These are phyloP conservation scores for Megaustenia siamemsis DNA, from an alignment of 2,888 invertebrate genomes.

Conservation along the genomic window DNA sequence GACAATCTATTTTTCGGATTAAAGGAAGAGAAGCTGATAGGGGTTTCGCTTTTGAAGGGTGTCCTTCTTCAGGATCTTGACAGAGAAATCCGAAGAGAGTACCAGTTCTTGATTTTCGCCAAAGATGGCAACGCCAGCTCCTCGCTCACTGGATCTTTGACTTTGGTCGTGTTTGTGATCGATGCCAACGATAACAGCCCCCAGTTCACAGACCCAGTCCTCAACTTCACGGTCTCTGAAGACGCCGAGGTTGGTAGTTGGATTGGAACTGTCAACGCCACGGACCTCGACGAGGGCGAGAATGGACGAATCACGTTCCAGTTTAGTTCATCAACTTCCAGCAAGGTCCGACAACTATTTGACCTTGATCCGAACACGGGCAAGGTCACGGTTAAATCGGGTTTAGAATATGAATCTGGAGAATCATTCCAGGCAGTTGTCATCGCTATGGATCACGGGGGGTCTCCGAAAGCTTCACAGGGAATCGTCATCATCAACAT, in stretches of 20 bases:
- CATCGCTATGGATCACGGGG: conserved; percentile 59
- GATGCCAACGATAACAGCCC: conserved; percentile 62
- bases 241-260: conserved; percentile 46
- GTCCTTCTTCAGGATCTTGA: conserved; percentile 52
- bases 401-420: conserved; percentile 56
- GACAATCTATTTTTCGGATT: conserved; percentile 55
- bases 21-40: conserved; percentile 56
- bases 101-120: conserved; percentile 57
- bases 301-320: conserved; percentile 83
- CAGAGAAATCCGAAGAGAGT: conserved; percentile 54
- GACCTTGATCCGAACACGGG: conserved; percentile 59
- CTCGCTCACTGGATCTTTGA: conserved; percentile 53
- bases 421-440: conserved; percentile 56
- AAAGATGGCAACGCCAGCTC: conserved; percentile 53
- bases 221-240: conserved; percentile 57
- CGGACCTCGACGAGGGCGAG: conserved; percentile 89
- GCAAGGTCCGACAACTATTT: conserved; percentile 54
- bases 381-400: conserved; percentile 55
- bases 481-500: conserved; percentile 80
- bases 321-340: conserved; percentile 61
- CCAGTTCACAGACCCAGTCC: conserved; percentile 52
- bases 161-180: conserved; percentile 54
- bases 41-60: conserved; percentile 57
- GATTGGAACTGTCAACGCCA: conserved; percentile 84
- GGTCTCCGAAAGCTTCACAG: conserved; percentile 55